Evolutionary conservation across 2,888 invertebrate genomes (phyloP), one percentile per base, ranked within the genome.

Genomic region (Drosophila putrida): DNA sequence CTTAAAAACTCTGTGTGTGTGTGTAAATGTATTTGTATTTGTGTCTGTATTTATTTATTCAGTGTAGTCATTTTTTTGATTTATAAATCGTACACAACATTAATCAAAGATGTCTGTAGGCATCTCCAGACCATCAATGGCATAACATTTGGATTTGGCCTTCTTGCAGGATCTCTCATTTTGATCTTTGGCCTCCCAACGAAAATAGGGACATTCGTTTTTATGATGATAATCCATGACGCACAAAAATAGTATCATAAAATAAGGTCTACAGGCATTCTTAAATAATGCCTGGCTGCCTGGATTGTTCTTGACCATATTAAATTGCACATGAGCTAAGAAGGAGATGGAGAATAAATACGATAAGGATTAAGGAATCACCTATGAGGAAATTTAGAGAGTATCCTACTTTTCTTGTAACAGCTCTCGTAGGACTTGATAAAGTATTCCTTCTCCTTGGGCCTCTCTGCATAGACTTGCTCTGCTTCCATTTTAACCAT

Each of bases 401-500:
- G 31, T 6, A 31, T n/a, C 55, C 31, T 54, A 80, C 86, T 77
- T 38, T 81, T 71, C 38, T 77, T 78, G 35, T 78, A 72, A n/a
- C 89, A 89, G 20, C 33, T 54, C 0, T 90, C 89, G 13, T 43
- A 80, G 78, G 76, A 68, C 6, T 55, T 65, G 4, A 89, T 71
- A 25, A 81, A 69, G 35, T 83, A 90, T 0, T 78, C 78, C 50
- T 63, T 68, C 44, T 89, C 86, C 46, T 89, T 86, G 6, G 89
- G 84, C 2, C 84, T 60, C 31, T 68, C 65, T 3, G 38, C 69
- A 9, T 64, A 84, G 3, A 61, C 35, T 0, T 70, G 79, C 11
- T 84, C 88, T 0, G 88, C 90, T 49, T 89, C 82, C 5, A 77
- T 38, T 28, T 74, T 80, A 1, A 89, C 81, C 76, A 88, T 84